A percentile compares a stretch with the other conserved stretches of the same genome.
phyloP scores from a whole-genome alignment of 2,888 invertebrate species.

The Drosophila yooni region DNA sequence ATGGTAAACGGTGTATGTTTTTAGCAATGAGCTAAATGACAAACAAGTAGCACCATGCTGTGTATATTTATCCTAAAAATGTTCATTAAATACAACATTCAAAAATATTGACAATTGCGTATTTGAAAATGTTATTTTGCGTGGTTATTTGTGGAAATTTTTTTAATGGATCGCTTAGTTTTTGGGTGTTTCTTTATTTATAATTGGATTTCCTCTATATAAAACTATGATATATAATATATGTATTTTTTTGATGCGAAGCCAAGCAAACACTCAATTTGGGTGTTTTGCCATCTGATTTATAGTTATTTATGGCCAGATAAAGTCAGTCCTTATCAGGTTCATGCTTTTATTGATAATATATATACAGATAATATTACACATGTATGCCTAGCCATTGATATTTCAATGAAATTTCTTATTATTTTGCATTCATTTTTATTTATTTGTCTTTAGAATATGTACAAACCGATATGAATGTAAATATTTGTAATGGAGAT shows the following conservation, averaged over 20 bases:
- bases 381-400: constrained; percentile 26
- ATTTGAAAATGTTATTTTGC: neutral
- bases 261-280: constrained; percentile 4
- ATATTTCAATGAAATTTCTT: neutral
- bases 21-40: neutral
- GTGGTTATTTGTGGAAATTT: neutral
- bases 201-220: neutral
- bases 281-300: constrained; percentile 40
- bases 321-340: constrained; percentile 51
- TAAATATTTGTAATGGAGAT: too few relatives aligned
- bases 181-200: neutral
- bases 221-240: neutral
- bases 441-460: neutral
- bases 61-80: neutral
- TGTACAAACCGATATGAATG: neutral
- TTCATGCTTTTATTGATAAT: constrained; percentile 46
- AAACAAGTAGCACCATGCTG: neutral
- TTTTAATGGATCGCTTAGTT: neutral
- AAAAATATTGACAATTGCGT: neutral
- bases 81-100: neutral
- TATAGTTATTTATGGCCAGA: constrained; percentile 38
- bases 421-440: neutral
- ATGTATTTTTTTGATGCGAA: neutral
- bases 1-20: neutral
- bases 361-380: constrained; percentile 24